Conservation (phyloP, 2,888 invertebrate species). For the Scaptodrosophila latifasciaeformis region DNA sequence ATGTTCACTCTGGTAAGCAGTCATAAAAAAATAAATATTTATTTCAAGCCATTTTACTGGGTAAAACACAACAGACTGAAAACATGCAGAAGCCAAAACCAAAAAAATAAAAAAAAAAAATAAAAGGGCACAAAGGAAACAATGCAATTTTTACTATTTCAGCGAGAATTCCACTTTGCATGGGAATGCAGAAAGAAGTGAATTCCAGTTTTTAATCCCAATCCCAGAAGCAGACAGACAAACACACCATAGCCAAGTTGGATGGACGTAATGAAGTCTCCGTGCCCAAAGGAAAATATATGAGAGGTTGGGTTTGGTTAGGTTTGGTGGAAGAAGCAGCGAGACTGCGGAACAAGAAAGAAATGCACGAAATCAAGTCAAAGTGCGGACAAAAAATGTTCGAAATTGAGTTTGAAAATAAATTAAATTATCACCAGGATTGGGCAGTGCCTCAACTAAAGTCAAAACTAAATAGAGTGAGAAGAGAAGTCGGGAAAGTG, state of each 20-base stretch:
- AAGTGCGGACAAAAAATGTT: slow-evolving; percentile 31
- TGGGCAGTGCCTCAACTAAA: neutral
- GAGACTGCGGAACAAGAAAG: slow-evolving; percentile 13
- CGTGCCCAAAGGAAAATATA: slow-evolving; percentile 10
- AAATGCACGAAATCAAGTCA: slow-evolving; percentile 52
- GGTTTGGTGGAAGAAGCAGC: slow-evolving; percentile 7
- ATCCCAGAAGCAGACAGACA: too few species aligned
- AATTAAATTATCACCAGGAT: slow-evolving; percentile 57
- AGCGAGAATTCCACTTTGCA: slow-evolving; percentile 39
- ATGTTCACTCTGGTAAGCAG: neutral
- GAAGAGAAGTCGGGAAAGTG: neutral
- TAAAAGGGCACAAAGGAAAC: slow-evolving; percentile 29
- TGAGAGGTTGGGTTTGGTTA: slow-evolving; percentile 3
- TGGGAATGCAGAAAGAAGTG: slow-evolving; percentile 21
- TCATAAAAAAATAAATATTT: neutral
- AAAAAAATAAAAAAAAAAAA: slow-evolving; percentile 9
- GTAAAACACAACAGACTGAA: too few species aligned
- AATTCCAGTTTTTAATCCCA: slow-evolving; percentile 1
- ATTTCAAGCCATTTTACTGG: neutral
- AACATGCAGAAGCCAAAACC: neutral
- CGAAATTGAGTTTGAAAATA: slow-evolving; percentile 64
- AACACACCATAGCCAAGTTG: slow-evolving; percentile 20
- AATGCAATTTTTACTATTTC: slow-evolving; percentile 56
- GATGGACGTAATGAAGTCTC: slow-evolving; percentile 54
- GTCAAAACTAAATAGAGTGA: too few species aligned